Conservation (phyloP, 30 jellyfish, hydroid and myxozoan species). For the Nemopilema nomurai region DNA sequence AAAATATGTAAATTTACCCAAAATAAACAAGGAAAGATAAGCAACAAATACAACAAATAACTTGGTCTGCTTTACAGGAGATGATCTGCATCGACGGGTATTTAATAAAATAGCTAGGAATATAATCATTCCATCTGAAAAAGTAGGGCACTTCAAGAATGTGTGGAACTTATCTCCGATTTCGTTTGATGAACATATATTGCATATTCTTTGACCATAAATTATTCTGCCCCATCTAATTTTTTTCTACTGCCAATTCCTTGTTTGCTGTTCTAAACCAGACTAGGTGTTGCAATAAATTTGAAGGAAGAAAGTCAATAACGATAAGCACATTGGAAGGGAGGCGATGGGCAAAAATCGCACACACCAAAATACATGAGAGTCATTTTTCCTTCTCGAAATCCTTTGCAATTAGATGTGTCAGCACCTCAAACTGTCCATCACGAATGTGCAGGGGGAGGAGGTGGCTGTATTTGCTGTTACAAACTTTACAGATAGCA, state of each 20-base stretch:
- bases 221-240: not conserved
- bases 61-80: not conserved
- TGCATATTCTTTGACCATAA: not conserved
- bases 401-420: too few species aligned
- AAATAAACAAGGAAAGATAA: not conserved
- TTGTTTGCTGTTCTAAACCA: not conserved
- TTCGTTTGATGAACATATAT: not conserved
- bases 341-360: too few species aligned
- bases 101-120: not conserved
- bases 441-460: too few species aligned
- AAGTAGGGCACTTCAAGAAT: not conserved
- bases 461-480: too few species aligned
- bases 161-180: not conserved
- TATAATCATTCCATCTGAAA: not conserved
- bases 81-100: not conserved
- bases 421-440: too few species aligned
- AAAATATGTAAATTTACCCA: too few species aligned
- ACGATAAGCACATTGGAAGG: too few species aligned
- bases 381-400: too few species aligned
- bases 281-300: not conserved
- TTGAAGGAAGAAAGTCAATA: too few species aligned
- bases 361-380: too few species aligned
- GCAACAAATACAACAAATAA: not conserved
- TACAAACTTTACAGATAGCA: too few species aligned
- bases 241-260: not conserved